Base-by-base conservation (phyloP, 2,113 vertebrate genomes). In the Gnathonemus longibarbis region DNA sequence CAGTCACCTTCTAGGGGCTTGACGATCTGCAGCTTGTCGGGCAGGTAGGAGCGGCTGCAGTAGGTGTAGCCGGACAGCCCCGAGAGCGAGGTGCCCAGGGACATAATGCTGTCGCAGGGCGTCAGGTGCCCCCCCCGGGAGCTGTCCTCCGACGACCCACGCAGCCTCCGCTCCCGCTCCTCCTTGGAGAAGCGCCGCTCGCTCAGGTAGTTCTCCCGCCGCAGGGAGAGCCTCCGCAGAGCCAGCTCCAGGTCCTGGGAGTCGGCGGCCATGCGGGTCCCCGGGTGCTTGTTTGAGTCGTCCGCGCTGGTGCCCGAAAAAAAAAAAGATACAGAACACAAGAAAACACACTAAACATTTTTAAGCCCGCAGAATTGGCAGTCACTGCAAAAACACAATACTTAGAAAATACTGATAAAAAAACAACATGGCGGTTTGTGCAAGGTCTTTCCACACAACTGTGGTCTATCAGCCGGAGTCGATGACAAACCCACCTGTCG, bases 1-100 rank as follows among this genome's bases (percentile, higher is more conserved):
- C 94, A 94, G 96, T 99, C 98, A 99, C 98, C 98, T 99, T 99
- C 98, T 89, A 99, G 96, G 0, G 98, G 98, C 95, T 99, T 99
- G 94, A 99, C 98, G 90, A 99, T 99, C 97, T 99, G 98, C 84
- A 99, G 97, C 90, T 99, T 99, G 96, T 99, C 98, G 0, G 98
- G 98, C 92, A 99, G 97, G 96, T 99, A 99, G 91, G 98, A 97
- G 52, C 98, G 97, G 87, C 96, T 97, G 95, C 97, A 95, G 97
- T 98, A 95, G 2, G 96, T 96, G 95, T 96, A 96, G 94, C 95
- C 95, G 1, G 96, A 96, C 95, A 96, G 95, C 90, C 95, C 94
- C 8, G 96, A 98, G 94, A 97, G 98, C 93, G 97, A 96, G 88
- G 97, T 96, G 89, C 98, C 98, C 4, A 99, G 95, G 0, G 98